Evolutionary conservation across 2,113 vertebrate species (phyloP).

Genomic region (Odontesthes bonariensis): DNA sequence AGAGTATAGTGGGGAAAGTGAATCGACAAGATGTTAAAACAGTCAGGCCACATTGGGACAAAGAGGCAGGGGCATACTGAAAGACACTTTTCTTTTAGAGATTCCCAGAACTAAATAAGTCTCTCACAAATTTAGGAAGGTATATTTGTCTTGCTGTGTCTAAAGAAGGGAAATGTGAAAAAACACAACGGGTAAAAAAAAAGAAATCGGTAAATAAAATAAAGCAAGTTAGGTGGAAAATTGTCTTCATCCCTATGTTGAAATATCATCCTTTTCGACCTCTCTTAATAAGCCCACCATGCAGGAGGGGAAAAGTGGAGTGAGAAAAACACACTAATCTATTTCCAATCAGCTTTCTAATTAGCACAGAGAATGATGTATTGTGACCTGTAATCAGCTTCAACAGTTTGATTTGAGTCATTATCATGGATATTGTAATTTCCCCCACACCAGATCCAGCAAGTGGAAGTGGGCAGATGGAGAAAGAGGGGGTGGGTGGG

Average conservation of each 20-base stretch:
- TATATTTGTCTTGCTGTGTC: background rate
- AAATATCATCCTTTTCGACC: slow-evolving; percentile 50
- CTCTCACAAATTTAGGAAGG: background rate
- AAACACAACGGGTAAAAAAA: slow-evolving; percentile 4
- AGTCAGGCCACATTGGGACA: slow-evolving; percentile 6
- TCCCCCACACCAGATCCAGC: slow-evolving; percentile 52
- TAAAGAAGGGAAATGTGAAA: slow-evolving; percentile 13
- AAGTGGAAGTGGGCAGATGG: slow-evolving; percentile 44
- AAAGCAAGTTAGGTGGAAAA: slow-evolving; percentile 17
- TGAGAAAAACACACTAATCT: slow-evolving; percentile 73
- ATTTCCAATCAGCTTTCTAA: slow-evolving; percentile 80
- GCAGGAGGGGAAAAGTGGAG: slow-evolving; percentile 41
- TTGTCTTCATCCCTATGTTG: slow-evolving; percentile 16
- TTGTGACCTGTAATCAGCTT: slow-evolving; percentile 79
- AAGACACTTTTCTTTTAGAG: background rate
- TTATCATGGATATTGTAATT: slow-evolving; percentile 78
- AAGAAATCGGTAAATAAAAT: background rate
- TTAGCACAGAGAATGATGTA: slow-evolving; percentile 76
- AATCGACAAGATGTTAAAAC: slow-evolving; percentile 34
- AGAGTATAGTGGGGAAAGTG: slow-evolving; percentile 20
- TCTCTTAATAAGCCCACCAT: slow-evolving; percentile 39
- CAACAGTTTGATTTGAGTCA: slow-evolving; percentile 75
- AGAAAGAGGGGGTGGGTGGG: background rate
- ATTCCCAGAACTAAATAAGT: slow-evolving; percentile 11
- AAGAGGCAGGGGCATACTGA: background rate